These are phyloP conservation scores for Mycetomoellerius zeteki DNA, from an alignment of 1,140 invertebrate genomes.

Conservation along the genomic window DNA sequence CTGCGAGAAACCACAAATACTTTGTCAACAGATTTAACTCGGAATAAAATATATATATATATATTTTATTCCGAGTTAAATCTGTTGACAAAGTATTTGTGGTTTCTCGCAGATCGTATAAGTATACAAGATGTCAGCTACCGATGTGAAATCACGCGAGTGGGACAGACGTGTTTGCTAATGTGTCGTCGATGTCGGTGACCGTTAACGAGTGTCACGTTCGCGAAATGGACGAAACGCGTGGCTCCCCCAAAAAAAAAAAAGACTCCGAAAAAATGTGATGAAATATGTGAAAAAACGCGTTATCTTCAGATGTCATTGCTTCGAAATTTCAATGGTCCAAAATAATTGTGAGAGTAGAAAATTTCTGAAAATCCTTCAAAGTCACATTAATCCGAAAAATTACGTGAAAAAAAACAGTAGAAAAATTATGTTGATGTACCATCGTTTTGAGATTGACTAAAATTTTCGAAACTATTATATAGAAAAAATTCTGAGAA, in stretches of 20 bases:
- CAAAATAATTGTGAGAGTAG: background rate
- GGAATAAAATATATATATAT: background rate
- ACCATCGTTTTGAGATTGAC: background rate
- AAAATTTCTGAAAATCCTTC: background rate
- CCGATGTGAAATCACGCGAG: conserved; percentile 8
- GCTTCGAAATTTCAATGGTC: background rate
- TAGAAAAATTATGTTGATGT: background rate
- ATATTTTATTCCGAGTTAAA: background rate
- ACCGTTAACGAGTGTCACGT: conserved; percentile 32
- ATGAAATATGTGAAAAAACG: background rate
- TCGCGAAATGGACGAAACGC: conserved; percentile 16
- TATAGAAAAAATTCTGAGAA: background rate
- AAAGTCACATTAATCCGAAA: background rate
- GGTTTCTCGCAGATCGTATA: background rate
- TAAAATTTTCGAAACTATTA: background rate
- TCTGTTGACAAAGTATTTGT: background rate
- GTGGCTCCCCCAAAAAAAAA: background rate
- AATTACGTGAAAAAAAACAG: background rate
- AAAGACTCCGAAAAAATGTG: background rate
- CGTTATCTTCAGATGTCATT: conserved; percentile 31
- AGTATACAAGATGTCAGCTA: background rate
- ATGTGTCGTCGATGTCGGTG: conserved; percentile 37
- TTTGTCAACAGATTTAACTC: background rate
- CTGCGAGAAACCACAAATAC: background rate
- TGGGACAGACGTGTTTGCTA: conserved; percentile 6